These are phyloP conservation scores for Botia almorhae DNA, from an alignment of 2,797 vertebrate species.

Conservation along the genomic window DNA sequence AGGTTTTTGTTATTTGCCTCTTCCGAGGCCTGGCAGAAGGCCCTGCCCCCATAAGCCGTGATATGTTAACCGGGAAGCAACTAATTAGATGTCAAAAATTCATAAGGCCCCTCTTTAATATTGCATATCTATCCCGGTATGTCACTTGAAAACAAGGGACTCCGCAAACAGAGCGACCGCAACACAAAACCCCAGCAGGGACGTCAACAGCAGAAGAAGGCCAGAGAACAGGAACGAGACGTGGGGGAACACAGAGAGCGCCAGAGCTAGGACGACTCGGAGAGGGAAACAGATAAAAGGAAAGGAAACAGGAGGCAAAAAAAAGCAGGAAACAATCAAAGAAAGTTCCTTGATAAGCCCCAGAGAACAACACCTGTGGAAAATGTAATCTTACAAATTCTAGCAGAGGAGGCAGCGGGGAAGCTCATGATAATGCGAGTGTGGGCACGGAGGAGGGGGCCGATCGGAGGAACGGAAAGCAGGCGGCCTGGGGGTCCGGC, in stretches of 20 bases:
- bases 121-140: conserved; percentile 97
- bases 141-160: conserved; percentile 97
- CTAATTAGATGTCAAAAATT: conserved; percentile 99
- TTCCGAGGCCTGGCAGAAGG: conserved; percentile 91
- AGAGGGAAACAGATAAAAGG: conserved; percentile 50
- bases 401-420: conserved; percentile 66
- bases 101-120: conserved; percentile 99
- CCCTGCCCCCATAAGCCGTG: conserved; percentile 86
- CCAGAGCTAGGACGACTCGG: conserved; percentile 45
- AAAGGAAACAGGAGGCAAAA: conserved; percentile 53
- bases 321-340: conserved; percentile 83
- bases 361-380: conserved; percentile 82
- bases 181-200: conserved; percentile 86
- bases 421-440: conserved; percentile 85
- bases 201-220: conserved; percentile 53
- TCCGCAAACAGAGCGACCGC: conserved; percentile 94
- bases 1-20: conserved; percentile 84
- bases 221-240: conserved; percentile 65
- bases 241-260: conserved; percentile 60
- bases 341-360: conserved; percentile 88
- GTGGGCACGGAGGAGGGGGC: conserved; percentile 73
- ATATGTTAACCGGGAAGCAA: conserved; percentile 97
- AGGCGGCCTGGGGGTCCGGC: conserved; percentile 58
- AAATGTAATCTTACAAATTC: conserved; percentile 85
- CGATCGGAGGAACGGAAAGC: conserved; percentile 33